phyloP scores from a whole-genome alignment of 2,113 vertebrate genomes.

The Monarcha castaneiventris region DNA sequence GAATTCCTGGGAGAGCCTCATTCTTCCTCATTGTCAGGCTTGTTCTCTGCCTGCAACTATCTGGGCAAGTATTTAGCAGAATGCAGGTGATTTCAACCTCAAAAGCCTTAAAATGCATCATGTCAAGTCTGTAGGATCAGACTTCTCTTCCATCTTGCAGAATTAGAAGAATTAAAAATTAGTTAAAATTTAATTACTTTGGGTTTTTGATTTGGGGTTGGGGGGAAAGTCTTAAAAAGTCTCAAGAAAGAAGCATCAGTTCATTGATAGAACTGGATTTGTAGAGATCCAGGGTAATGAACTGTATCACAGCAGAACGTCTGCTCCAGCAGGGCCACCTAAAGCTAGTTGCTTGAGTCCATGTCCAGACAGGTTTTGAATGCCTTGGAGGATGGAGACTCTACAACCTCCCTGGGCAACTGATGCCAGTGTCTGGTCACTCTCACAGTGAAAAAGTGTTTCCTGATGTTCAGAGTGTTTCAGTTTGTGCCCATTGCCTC shows the following conservation, averaged over 20 bases:
- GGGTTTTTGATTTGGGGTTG: rapidly evolving
- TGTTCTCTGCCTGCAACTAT: not conserved
- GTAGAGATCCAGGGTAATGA: not conserved
- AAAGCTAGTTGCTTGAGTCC: rapidly evolving
- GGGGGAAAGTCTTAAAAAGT: not conserved
- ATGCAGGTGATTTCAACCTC: not conserved
- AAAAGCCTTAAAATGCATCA: not conserved
- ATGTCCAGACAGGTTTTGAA: not conserved
- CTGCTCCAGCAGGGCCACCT: not conserved
- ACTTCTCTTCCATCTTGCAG: not conserved
- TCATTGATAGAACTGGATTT: not conserved
- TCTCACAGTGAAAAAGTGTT: not conserved
- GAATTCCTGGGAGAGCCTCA: not conserved
- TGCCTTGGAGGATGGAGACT: not conserved
- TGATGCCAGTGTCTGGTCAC: not conserved
- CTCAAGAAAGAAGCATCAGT: not conserved
- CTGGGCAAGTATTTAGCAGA: not conserved
- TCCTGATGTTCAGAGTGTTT: not conserved
- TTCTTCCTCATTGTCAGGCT: not conserved
- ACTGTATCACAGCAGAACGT: not conserved
- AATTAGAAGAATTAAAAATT: not conserved
- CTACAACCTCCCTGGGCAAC: not conserved
- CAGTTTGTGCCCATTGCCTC: not conserved
- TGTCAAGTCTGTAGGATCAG: not conserved
- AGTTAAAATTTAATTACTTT: not conserved